Evolutionary conservation across 1,140 invertebrate genomes (phyloP), one percentile per base, ranked within the genome.

Genomic region (Calosoma granatense): DNA sequence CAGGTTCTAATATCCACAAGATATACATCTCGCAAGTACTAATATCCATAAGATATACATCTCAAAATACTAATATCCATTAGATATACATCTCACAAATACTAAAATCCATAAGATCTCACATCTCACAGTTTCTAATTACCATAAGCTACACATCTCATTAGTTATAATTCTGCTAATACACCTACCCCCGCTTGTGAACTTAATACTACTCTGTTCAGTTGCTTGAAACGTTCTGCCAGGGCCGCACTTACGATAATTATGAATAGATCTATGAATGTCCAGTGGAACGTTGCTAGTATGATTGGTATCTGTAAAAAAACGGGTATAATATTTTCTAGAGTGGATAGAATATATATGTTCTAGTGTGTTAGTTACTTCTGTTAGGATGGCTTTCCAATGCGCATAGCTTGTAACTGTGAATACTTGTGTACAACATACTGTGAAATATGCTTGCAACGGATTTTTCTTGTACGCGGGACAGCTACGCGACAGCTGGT

Each of bases 271-370:
- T 85, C 83, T n/a, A 77, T 83, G 52, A 81, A 85, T 60, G 81
- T 84, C 83, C 83, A 85, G 0, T 79, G 74, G 20, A 85, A 81
- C 0, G 85, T 87, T 4, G 81, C 78, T 2, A 84, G 53, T 59
- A 82, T 78, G 65, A 82, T 85, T 1, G 81, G 51, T 6, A 81
- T 52, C 65, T 67, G 51, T 23, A 65, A 66, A 17, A n/a, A n/a
- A n/a, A n/a, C n/a, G n/a, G n/a, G n/a, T n/a, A n/a, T n/a, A n/a
- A n/a, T n/a, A n/a, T n/a, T 54, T 43, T 30, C 1, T 22, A 12
- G 53, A 30, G 39, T 21, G 1, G 20, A 36, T 53, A 51, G 51
- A 17, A 52, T 21, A 51, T 4, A 51, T 23, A n/a, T n/a, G n/a
- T n/a, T n/a, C n/a, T n/a, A n/a, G 9, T 23, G 20, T 22, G 22